Evolutionary conservation across 2,888 invertebrate species (phyloP), one percentile per base, ranked within the genome.

Genomic region (Choristoneura rosaceana): DNA sequence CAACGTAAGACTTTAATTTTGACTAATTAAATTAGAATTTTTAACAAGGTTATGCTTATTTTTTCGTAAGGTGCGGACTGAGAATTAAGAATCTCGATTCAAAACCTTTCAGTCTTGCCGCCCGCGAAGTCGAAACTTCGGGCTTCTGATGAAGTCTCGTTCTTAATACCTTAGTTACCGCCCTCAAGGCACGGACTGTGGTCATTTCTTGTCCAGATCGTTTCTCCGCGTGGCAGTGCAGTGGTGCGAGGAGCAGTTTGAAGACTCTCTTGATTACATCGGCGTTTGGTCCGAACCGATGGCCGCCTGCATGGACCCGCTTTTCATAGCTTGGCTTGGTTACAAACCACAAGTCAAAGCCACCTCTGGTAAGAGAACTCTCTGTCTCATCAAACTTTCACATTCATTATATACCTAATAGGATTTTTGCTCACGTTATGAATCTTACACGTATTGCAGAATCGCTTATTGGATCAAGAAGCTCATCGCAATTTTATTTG

Each of bases 301-400:
- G 0, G 88, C 90, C 0, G 10, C 89, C 3, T 83, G 87, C 45
- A 80, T 96, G 0, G 96, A 96, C 85, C 96, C 96, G 0, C 86
- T 96, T n/a, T 83, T 96, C 12, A 92, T 95, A 66, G 91, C 94
- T 55, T 96, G 96, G 95, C 85, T 96, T n/a, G 90, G 95, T 0
- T 96, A 96, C 84, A 88, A 88, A 25, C 90, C 92, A 0, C 74
- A 76, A 4, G 0, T 81, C 0, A 84, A 78, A 58, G 25, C 74
- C 0, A 4, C 71, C 69, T 45, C 61, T 1, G 85, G 90, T 91
- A 47, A 75, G 77, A 75, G 7, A 25, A 55, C 10, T 25, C 25
- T 4, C 4, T 3, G 17, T 52, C n/a, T 4, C 45, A 45, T 45
- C 12, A 14, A 14, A 38, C 38, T 38, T 38, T 38, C 38, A 38